phyloP scores from a whole-genome alignment of 2,113 vertebrate species.

The Herpailurus yagouaroundi region DNA sequence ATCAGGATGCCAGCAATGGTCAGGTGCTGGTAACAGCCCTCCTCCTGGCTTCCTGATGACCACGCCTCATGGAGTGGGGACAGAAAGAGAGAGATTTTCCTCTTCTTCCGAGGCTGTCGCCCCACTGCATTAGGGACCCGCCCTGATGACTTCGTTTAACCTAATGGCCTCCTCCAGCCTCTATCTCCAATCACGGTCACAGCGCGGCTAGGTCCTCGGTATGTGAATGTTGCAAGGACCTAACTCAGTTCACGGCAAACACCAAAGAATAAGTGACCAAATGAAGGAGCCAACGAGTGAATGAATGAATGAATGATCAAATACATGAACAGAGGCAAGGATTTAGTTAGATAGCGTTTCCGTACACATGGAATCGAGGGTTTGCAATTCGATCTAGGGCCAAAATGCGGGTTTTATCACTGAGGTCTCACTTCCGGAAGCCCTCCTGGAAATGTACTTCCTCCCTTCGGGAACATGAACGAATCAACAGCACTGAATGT shows the following conservation, averaged over 20 bases:
- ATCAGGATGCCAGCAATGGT: neutral
- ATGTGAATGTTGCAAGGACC: neutral
- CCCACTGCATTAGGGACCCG: neutral
- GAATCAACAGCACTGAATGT: neutral
- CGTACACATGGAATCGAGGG: too few relatives aligned
- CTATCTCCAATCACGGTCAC: neutral
- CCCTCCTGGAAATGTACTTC: neutral
- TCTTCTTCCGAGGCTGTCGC: neutral
- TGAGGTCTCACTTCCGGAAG: neutral
- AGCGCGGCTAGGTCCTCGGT: neutral
- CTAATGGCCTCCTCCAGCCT: neutral
- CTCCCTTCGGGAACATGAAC: neutral
- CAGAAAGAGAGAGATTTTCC: too few relatives aligned
- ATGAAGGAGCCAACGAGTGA: neutral
- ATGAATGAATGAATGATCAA: neutral
- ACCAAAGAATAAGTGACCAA: neutral
- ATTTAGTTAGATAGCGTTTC: neutral
- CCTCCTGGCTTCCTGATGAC: neutral
- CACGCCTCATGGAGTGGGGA: neutral
- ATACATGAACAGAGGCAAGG: neutral
- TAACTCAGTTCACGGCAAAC: neutral
- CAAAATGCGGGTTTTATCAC: neutral
- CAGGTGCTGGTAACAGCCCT: neutral
- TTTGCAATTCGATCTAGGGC: neutral
- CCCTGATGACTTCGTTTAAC: neutral